A percentile compares a stretch with the other conserved stretches of the same genome.
These are phyloP conservation scores for Varecia variegata DNA, from an alignment of 2,797 vertebrate species.

Conservation along the genomic window DNA sequence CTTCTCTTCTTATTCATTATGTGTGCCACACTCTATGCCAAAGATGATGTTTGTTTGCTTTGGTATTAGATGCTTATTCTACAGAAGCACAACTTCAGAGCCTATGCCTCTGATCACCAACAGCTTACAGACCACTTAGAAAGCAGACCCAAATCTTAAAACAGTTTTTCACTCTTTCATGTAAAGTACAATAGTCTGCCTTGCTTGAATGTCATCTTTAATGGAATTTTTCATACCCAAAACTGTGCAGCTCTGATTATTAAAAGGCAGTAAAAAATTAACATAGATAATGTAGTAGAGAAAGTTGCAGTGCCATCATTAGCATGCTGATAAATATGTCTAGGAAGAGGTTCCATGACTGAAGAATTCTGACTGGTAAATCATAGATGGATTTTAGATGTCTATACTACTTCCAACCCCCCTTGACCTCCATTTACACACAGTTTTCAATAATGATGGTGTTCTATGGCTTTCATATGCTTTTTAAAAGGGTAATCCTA, in stretches of 20 bases:
- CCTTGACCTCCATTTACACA: not conserved
- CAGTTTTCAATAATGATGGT: not conserved
- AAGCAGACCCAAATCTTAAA: not conserved
- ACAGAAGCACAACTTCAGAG: not conserved
- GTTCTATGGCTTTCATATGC: not conserved
- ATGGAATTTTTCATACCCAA: not conserved
- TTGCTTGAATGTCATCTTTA: not conserved
- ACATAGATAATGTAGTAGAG: not conserved
- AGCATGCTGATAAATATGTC: not conserved
- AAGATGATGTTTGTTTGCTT: not conserved
- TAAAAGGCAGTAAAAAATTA: not conserved
- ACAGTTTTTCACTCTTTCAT: not conserved
- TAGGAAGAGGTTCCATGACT: not conserved
- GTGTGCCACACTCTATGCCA: not conserved
- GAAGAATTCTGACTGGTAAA: not conserved
- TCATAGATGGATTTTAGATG: not conserved
- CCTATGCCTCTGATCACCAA: not conserved
- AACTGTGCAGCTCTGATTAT: not conserved
- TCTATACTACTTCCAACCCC: not conserved
- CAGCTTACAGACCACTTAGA: not conserved
- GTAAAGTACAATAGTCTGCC: not conserved
- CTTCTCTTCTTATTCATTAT: not conserved
- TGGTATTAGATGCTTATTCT: not conserved
- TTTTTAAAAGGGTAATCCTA: not conserved
- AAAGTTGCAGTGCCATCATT: not conserved